Percentiles rank a stretch among this genome's conserved stretches.
phyloP scores from a whole-genome alignment of 2,888 invertebrate species.

The Saturnia japonica region DNA sequence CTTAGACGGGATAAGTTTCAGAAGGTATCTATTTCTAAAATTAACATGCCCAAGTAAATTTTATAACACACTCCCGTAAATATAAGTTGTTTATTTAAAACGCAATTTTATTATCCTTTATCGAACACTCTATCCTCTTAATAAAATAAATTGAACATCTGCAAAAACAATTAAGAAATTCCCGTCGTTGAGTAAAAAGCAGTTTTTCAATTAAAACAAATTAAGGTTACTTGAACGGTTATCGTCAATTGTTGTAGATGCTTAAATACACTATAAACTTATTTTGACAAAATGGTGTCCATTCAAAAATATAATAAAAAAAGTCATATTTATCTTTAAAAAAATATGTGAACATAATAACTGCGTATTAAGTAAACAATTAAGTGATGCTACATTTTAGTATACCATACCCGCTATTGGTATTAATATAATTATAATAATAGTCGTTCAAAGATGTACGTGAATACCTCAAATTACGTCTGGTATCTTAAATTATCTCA shows the following conservation, averaged over 20 bases:
- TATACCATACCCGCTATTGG: too few species aligned
- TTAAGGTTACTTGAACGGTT: constrained; percentile 68
- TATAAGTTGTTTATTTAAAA: background rate
- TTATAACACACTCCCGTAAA: background rate
- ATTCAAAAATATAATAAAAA: too few species aligned
- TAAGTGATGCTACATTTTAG: too few species aligned
- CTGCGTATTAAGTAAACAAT: too few species aligned
- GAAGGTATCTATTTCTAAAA: background rate
- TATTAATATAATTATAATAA: background rate
- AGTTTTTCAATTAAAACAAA: constrained; percentile 77
- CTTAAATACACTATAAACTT: background rate
- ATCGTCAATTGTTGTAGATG: constrained; percentile 18
- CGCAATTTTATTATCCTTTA: background rate
- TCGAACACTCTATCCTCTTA: constrained; percentile 7
- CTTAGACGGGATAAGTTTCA: background rate
- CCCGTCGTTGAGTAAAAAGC: constrained; percentile 56
- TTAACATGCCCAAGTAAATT: background rate
- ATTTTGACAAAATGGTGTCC: background rate
- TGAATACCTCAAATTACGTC: background rate
- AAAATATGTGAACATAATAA: too few species aligned
- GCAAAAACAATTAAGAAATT: constrained; percentile 65
- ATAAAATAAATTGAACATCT: constrained; percentile 57
- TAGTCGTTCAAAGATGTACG: background rate
- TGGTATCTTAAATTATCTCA: background rate
- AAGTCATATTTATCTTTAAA: too few species aligned